Percentiles rank a stretch among this genome's conserved stretches.
phyloP scores from a whole-genome alignment of 1,140 invertebrate genomes.

The Bactericera cockerelli region DNA sequence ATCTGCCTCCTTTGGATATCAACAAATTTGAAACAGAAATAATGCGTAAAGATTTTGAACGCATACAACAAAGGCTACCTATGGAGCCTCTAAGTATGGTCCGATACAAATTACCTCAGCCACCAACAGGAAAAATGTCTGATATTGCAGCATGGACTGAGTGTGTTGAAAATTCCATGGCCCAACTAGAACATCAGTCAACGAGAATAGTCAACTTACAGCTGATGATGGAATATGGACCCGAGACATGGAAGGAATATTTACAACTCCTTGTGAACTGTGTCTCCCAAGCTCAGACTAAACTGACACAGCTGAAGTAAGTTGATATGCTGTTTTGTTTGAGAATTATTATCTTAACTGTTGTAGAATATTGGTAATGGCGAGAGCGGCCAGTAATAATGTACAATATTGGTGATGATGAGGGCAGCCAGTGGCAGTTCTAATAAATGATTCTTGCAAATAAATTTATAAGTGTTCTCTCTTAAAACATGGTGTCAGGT shows the following conservation, averaged over 20 bases:
- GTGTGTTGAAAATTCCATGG: conserved; percentile 88
- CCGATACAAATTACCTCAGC: conserved; percentile 87
- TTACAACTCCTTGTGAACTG: conserved; percentile 62
- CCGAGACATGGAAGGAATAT: conserved; percentile 82
- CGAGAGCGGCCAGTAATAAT: too few species aligned
- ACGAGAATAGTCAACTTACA: conserved; percentile 85
- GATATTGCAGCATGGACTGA: conserved; percentile 86
- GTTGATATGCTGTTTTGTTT: too few species aligned
- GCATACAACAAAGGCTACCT: conserved; percentile 72
- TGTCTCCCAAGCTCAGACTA: conserved; percentile 55
- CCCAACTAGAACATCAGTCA: conserved; percentile 89
- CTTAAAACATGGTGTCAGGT: too few species aligned
- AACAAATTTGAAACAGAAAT: conserved; percentile 81
- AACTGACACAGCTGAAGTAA: conserved; percentile 40
- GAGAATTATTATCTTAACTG: too few species aligned
- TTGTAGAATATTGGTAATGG: too few species aligned
- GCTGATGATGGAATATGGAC: conserved; percentile 82
- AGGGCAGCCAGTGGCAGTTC: too few species aligned
- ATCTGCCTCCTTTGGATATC: conserved; percentile 62
- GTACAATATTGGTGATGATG: too few species aligned
- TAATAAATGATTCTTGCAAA: too few species aligned
- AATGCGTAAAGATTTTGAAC: conserved; percentile 83
- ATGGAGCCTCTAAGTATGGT: conserved; percentile 98
- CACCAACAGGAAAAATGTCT: conserved; percentile 78
- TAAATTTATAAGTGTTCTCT: too few species aligned